Evolutionary conservation across 2,888 invertebrate genomes (phyloP).

Genomic region (Oligia fasciuncula): DNA sequence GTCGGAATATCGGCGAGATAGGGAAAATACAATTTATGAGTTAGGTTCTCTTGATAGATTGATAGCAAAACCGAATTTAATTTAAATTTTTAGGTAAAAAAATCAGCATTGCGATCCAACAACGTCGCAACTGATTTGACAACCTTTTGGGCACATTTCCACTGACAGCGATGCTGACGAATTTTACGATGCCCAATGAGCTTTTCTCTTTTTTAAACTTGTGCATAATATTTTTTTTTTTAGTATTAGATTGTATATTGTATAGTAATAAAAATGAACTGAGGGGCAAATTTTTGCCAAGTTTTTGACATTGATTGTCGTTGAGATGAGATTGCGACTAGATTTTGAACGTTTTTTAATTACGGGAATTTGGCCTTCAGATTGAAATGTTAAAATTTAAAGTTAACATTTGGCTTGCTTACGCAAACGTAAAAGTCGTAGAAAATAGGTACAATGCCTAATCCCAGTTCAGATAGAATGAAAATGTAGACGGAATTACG

Average conservation of each 20-base stretch:
- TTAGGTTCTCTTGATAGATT: slow-evolving; percentile 30
- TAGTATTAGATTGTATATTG: neutral
- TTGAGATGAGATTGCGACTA: too few species aligned
- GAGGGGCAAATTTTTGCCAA: too few species aligned
- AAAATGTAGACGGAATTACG: slow-evolving; percentile 31
- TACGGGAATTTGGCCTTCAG: neutral
- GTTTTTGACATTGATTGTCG: too few species aligned
- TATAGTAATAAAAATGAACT: too few species aligned
- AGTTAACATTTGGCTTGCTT: slow-evolving; percentile 34
- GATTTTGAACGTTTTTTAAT: neutral
- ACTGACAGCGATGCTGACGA: neutral
- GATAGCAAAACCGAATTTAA: slow-evolving; percentile 44
- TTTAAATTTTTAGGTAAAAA: neutral
- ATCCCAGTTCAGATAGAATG: slow-evolving; percentile 1
- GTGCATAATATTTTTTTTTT: neutral
- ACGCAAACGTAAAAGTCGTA: slow-evolving; percentile 23
- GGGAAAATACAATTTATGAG: slow-evolving; percentile 62
- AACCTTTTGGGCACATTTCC: too few species aligned
- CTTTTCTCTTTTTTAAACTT: neutral
- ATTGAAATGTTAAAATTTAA: slow-evolving; percentile 2
- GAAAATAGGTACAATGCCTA: slow-evolving; percentile 34
- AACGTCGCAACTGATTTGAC: neutral
- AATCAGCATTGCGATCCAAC: neutral
- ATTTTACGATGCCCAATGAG: neutral
- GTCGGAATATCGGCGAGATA: slow-evolving; percentile 66